A percentile compares a stretch with the other conserved stretches of the same genome.
These are phyloP conservation scores for Clarias magur DNA, from an alignment of 2,113 vertebrate species.

Conservation along the genomic window DNA sequence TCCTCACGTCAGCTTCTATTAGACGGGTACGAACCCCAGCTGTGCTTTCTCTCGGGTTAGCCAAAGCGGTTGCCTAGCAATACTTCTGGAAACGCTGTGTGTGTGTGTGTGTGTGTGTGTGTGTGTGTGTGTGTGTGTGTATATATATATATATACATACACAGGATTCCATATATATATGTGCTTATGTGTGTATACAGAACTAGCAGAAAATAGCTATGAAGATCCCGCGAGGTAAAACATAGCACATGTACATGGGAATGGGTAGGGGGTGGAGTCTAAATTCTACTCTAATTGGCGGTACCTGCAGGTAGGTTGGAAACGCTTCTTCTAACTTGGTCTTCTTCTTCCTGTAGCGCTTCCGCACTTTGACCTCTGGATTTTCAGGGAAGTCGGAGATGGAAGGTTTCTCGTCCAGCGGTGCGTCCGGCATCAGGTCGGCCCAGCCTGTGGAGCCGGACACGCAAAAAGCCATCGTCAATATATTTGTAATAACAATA, in stretches of 20 bases:
- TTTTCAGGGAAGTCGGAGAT: slow-evolving; percentile 82
- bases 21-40: slow-evolving; percentile 47
- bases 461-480: not conserved
- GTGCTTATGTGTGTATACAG: not conserved
- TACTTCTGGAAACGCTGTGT: slow-evolving; percentile 52
- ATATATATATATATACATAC: too few species aligned
- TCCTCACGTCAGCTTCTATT: slow-evolving; percentile 40
- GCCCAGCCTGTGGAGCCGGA: slow-evolving; percentile 75
- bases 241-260: not conserved
- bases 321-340: slow-evolving; percentile 96
- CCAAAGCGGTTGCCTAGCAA: slow-evolving; percentile 60
- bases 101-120: slow-evolving; percentile 43
- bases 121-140: not conserved
- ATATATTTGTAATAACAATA: not conserved
- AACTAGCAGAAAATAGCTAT: not conserved
- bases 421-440: slow-evolving; percentile 82
- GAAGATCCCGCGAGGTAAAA: not conserved
- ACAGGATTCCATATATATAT: too few species aligned
- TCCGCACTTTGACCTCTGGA: slow-evolving; percentile 83
- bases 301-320: slow-evolving; percentile 91
- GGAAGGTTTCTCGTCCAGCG: slow-evolving; percentile 80
- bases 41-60: slow-evolving; percentile 38
- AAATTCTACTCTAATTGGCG: not conserved
- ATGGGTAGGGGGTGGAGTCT: not conserved
- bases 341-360: slow-evolving; percentile 96